A percentile compares a stretch with the other conserved stretches of the same genome.
These are phyloP conservation scores for Jaculus jaculus DNA, from an alignment of 2,113 vertebrate species.

Conservation along the genomic window DNA sequence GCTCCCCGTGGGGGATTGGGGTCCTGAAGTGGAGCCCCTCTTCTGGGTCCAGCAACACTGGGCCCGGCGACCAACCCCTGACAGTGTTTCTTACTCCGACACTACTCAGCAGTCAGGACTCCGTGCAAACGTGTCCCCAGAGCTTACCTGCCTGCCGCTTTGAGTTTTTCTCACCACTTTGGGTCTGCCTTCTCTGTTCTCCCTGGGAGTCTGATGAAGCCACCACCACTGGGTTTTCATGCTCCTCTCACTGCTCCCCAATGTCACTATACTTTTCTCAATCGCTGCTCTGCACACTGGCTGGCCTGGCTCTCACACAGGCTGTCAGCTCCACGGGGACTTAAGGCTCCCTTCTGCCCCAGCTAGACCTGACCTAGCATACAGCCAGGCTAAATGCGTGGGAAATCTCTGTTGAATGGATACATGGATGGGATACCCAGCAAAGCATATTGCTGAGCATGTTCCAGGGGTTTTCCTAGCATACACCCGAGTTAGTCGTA, in stretches of 20 bases:
- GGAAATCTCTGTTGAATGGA: background rate
- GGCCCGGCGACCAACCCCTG: background rate
- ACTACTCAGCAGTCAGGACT: background rate
- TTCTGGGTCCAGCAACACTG: background rate
- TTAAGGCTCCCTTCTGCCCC: background rate
- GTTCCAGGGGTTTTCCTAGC: background rate
- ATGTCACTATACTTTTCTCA: background rate
- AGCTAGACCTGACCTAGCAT: background rate
- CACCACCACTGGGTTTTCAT: background rate
- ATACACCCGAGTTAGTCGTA: background rate
- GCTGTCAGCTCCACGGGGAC: background rate
- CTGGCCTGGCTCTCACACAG: background rate
- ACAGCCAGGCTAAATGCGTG: background rate
- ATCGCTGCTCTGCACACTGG: background rate
- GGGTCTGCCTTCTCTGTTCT: background rate
- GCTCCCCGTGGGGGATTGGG: background rate
- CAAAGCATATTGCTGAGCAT: background rate
- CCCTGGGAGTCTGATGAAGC: background rate
- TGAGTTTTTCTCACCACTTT: background rate
- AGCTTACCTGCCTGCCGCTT: background rate
- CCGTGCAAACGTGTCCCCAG: background rate
- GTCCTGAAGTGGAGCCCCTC: background rate
- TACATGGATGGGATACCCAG: background rate
- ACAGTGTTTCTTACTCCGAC: background rate
- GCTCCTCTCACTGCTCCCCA: fast-evolving